These are phyloP conservation scores for Danio choprae DNA, from an alignment of 2,797 vertebrate species.

Conservation along the genomic window DNA sequence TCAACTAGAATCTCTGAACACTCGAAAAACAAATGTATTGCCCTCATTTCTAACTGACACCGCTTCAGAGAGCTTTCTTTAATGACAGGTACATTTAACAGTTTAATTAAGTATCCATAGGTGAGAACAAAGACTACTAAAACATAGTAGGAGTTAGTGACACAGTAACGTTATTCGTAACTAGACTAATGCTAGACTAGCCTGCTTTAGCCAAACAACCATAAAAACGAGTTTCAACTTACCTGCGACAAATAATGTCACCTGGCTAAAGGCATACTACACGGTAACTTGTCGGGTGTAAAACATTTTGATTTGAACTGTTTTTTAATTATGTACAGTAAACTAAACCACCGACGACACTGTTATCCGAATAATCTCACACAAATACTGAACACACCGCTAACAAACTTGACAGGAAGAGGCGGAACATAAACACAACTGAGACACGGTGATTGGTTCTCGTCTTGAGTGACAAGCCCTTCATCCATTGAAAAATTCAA, in stretches of 20 bases:
- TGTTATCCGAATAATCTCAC: constrained; percentile 21
- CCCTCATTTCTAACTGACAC: neutral
- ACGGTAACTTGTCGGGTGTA: constrained; percentile 37
- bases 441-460: constrained; percentile 23
- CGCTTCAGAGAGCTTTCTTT: neutral
- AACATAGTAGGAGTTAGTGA: neutral
- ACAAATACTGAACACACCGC: constrained; percentile 49
- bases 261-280: constrained; percentile 27
- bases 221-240: neutral
- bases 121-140: neutral
- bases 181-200: constrained; percentile 8
- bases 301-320: neutral
- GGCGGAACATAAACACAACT: constrained; percentile 39
- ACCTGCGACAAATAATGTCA: neutral
- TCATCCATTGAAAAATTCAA: neutral
- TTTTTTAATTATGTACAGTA: neutral
- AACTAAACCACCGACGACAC: neutral
- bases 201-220: constrained; percentile 24
- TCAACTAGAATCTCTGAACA: neutral
- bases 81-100: no score
- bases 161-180: neutral
- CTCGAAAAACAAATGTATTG: neutral
- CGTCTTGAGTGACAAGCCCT: neutral
- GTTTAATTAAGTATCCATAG: neutral
- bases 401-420: constrained; percentile 47